Conservation (phyloP, 2,797 vertebrate genomes). For the Pseudotriccus pelzelni region DNA sequence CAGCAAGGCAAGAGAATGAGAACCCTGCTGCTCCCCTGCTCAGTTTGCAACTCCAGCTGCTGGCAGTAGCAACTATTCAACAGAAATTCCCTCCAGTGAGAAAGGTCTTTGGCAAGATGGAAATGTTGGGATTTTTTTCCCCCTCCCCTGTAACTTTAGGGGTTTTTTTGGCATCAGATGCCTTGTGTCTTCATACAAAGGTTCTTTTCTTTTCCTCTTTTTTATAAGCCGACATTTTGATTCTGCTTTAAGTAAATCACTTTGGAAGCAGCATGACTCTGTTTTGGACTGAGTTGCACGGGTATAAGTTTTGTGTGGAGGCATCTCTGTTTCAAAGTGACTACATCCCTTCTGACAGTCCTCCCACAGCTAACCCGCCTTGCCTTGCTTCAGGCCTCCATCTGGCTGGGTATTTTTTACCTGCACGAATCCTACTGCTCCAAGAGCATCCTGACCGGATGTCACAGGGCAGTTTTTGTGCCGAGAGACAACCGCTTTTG, state of each 20-base stretch:
- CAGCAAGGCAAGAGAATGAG: constrained; percentile 27
- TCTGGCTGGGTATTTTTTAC: not conserved
- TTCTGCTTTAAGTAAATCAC: constrained; percentile 53
- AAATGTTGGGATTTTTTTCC: not conserved
- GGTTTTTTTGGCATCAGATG: not conserved
- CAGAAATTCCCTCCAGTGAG: constrained; percentile 11
- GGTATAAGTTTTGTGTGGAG: constrained; percentile 24
- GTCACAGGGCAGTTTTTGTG: not conserved
- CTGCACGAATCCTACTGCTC: not conserved
- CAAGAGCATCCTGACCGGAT: not conserved
- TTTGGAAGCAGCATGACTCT: constrained; percentile 47
- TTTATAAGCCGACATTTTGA: constrained; percentile 51
- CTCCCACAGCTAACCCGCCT: constrained; percentile 29
- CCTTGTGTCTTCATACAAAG: constrained; percentile 20
- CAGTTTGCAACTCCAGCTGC: constrained; percentile 36
- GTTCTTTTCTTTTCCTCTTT: not conserved
- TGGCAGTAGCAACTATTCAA: not conserved
- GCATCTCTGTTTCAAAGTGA: constrained; percentile 39
- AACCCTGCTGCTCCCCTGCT: constrained; percentile 22
- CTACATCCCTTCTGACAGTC: constrained; percentile 26
- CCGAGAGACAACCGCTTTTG: not conserved
- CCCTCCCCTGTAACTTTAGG: not conserved
- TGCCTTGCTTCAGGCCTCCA: constrained; percentile 8
- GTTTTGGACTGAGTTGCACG: constrained; percentile 9
- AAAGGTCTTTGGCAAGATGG: constrained; percentile 28